Percentiles rank a stretch among this genome's conserved stretches.
Evolutionary conservation across 37 sponge, comb jelly and placozoan genomes (phyloP).

Genomic region (Chondrilla cf. caribensis): DNA sequence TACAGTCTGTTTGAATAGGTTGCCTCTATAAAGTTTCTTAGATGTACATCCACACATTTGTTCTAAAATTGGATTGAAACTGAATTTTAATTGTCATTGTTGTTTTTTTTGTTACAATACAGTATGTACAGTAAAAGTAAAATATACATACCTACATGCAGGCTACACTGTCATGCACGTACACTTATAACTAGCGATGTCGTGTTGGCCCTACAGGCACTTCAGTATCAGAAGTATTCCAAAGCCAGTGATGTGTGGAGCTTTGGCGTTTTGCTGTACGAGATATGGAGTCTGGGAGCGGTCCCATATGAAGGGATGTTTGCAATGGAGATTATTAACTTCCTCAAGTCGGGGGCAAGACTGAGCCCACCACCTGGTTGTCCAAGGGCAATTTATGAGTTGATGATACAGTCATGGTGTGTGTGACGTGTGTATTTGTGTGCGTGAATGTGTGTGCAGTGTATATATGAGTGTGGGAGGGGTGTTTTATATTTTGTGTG

Average conservation of each 20-base stretch:
- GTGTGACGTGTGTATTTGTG: neutral
- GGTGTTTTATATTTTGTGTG: constrained; percentile 4
- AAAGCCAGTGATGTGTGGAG: constrained; percentile 49
- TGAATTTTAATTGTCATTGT: too few relatives aligned
- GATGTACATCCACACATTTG: too few relatives aligned
- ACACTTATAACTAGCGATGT: too few relatives aligned
- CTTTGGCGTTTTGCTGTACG: constrained; percentile 29
- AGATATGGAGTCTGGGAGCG: constrained; percentile 33
- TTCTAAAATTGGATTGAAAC: too few relatives aligned
- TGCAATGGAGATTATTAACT: constrained; percentile 13
- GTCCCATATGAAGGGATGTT: constrained; percentile 26
- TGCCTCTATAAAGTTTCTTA: too few relatives aligned
- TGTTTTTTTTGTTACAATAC: too few relatives aligned
- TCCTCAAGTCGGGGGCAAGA: constrained; percentile 40
- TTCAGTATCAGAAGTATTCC: constrained; percentile 18
- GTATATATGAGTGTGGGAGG: neutral
- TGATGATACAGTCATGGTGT: constrained; percentile 80
- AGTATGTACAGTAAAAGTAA: too few relatives aligned
- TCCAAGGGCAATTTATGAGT: constrained; percentile 44
- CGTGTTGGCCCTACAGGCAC: constrained; percentile 7
- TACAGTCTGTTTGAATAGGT: too few relatives aligned
- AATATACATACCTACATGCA: too few relatives aligned
- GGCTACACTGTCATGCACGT: too few relatives aligned
- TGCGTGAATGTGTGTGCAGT: neutral
- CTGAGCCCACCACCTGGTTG: constrained; percentile 77